Evolutionary conservation across 2,113 vertebrate species (phyloP), one percentile per base, ranked within the genome.

Genomic region (Lophotis ruficrista): DNA sequence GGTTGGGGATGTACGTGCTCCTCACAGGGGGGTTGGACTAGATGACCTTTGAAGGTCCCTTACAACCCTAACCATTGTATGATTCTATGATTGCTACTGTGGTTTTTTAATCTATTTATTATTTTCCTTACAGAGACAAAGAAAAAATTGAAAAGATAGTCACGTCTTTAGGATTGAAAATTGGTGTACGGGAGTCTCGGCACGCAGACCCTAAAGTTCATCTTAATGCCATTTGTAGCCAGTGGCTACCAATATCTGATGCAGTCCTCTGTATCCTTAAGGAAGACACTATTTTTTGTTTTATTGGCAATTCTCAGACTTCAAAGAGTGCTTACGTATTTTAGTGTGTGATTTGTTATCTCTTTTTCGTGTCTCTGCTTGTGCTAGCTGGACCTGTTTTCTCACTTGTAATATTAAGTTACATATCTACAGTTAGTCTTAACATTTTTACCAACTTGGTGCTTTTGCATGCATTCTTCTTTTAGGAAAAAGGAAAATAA

Each of bases 91-190:
- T 21, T 92, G 27, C 6, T 48, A 1, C 9, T 56, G 7, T 70
- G 25, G 0, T 12, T 69, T 45, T n/a, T 83, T 51, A 25, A 2
- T 75, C 3, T 35, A 6, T 61, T 51, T 77, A 11, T 35, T 66
- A 0, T 92, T 80, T 60, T 88, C 14, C 45, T 65, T 89, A 28
- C 83, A 99, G 99, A 96, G 99, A 99, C 96, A 99, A 99, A 97
- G 99, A 99, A 56, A 99, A 99, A 97, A 98, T 99, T 89, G 99
- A 99, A 45, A 99, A 99, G 97, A 98, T 99, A 87, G 97, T 99
- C 85, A 97, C 97, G 19, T 99, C 99, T 23, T 97, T 99, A 27
- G 99, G 98, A 17, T 17, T 99, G 58, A 99, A 98, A 92, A 98
- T 99, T 54, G 98, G 98, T 79, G 94, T 98, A 24, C 98, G 99